Evolutionary conservation across 1,140 invertebrate species (phyloP).

Genomic region (Achatina immaculata): DNA sequence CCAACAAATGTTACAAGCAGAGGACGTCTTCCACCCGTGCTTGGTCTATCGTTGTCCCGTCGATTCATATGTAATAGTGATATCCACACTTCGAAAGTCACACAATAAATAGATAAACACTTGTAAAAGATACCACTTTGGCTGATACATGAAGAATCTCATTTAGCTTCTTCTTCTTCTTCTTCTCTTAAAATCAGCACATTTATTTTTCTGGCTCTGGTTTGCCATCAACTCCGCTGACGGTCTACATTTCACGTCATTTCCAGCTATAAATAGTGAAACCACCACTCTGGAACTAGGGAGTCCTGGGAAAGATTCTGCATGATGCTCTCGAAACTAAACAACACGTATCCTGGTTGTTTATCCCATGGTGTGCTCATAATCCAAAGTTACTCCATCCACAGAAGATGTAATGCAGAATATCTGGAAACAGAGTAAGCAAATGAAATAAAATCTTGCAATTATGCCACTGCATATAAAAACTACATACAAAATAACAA

Average conservation of each 20-base stretch:
- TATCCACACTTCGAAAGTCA: constrained; percentile 33
- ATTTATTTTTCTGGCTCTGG: no score
- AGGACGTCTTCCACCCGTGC: constrained; percentile 55
- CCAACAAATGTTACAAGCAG: constrained; percentile 58
- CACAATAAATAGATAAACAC: constrained; percentile 29
- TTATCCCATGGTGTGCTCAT: neutral
- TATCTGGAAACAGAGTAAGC: no score
- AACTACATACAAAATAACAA: no score
- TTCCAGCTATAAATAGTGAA: neutral
- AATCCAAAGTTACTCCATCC: neutral
- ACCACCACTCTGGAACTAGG: constrained; percentile 17
- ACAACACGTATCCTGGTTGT: neutral
- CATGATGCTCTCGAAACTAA: neutral
- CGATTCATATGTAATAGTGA: constrained; percentile 49
- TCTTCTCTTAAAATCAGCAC: no score
- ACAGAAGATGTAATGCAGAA: neutral
- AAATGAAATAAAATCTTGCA: no score
- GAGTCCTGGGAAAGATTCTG: neutral
- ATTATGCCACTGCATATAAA: no score
- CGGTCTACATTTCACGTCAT: neutral
- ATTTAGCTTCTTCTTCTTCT: constrained; percentile 22
- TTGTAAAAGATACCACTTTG: constrained; percentile 11
- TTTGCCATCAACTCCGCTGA: neutral
- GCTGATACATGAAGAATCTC: constrained; percentile 20
- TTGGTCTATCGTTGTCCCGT: constrained; percentile 47